phyloP scores from a whole-genome alignment of 2,888 invertebrate genomes.

The Hemaris fuciformis region DNA sequence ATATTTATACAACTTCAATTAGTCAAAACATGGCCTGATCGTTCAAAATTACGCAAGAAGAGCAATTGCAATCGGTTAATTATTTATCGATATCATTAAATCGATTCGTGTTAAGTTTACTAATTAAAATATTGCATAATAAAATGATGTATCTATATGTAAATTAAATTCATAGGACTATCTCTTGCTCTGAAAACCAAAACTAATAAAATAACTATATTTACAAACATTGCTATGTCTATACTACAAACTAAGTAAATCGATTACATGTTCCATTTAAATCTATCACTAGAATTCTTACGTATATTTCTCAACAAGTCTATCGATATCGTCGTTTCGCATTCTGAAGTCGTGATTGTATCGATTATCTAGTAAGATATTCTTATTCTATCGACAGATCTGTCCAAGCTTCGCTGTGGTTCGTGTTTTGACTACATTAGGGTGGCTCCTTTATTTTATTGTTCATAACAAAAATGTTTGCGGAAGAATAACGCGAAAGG shows the following conservation, averaged over 20 bases:
- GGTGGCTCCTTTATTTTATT: conserved; percentile 25
- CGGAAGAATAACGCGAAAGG: conserved; percentile 28
- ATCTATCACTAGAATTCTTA: not conserved
- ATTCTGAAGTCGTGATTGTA: not conserved
- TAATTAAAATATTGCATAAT: no score
- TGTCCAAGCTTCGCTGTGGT: not conserved
- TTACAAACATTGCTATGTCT: not conserved
- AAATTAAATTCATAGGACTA: no score
- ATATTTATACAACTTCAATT: not conserved
- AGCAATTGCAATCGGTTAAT: not conserved
- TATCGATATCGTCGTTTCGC: not conserved
- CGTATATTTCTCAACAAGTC: not conserved
- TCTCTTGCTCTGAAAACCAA: not conserved
- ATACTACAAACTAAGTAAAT: not conserved
- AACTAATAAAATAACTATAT: not conserved
- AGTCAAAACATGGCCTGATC: not conserved
- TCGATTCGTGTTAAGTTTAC: not conserved
- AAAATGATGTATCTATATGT: no score
- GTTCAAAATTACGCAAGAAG: not conserved
- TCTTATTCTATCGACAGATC: not conserved
- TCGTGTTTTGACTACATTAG: conserved; percentile 30
- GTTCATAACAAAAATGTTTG: conserved; percentile 28
- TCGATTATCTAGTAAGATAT: not conserved
- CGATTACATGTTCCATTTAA: not conserved
- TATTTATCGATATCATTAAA: not conserved